phyloP scores from a whole-genome alignment of 2,888 invertebrate species.

The Drosophila robusta region DNA sequence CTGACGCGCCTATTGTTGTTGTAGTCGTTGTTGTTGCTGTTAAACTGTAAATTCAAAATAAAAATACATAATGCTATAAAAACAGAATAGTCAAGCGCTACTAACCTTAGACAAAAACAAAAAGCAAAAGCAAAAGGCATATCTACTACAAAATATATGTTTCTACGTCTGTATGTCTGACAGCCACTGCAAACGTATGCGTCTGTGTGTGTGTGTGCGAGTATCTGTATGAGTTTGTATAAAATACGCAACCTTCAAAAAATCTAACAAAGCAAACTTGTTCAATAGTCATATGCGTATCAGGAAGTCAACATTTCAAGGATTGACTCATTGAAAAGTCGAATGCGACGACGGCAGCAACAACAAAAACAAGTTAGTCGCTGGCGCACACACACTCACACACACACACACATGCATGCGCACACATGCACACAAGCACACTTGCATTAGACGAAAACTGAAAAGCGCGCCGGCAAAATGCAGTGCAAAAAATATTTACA shows the following conservation, averaged over 20 bases:
- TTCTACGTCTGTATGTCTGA: slow-evolving; percentile 35
- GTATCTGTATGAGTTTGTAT: slow-evolving; percentile 57
- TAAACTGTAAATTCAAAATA: slow-evolving; percentile 79
- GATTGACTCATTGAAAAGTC: slow-evolving; percentile 84
- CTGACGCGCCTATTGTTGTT: slow-evolving; percentile 42
- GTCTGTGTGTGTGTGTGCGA: slow-evolving; percentile 20
- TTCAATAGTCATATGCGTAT: slow-evolving; percentile 84
- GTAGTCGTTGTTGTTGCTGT: slow-evolving; percentile 35
- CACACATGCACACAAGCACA: slow-evolving; percentile 12
- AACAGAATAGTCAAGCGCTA: slow-evolving; percentile 66
- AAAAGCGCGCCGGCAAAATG: slow-evolving; percentile 76
- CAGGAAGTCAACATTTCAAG: slow-evolving; percentile 84
- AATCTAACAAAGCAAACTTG: slow-evolving; percentile 82
- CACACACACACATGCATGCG: slow-evolving; percentile 15
- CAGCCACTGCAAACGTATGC: slow-evolving; percentile 41
- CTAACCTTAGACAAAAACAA: slow-evolving; percentile 62
- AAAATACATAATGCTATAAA: slow-evolving; percentile 59
- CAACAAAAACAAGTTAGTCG: slow-evolving; percentile 32
- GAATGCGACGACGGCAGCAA: slow-evolving; percentile 71
- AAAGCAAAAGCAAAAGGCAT: slow-evolving; percentile 50
- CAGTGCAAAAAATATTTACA: slow-evolving; percentile 73
- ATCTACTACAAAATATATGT: slow-evolving; percentile 59
- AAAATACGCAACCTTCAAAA: slow-evolving; percentile 83
- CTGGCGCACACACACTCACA: slow-evolving; percentile 21
- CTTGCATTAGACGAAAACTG: slow-evolving; percentile 59